Percentiles rank a stretch among this genome's conserved stretches.
phyloP scores from a whole-genome alignment of 2,888 invertebrate genomes.

The Callosobruchus maculatus region DNA sequence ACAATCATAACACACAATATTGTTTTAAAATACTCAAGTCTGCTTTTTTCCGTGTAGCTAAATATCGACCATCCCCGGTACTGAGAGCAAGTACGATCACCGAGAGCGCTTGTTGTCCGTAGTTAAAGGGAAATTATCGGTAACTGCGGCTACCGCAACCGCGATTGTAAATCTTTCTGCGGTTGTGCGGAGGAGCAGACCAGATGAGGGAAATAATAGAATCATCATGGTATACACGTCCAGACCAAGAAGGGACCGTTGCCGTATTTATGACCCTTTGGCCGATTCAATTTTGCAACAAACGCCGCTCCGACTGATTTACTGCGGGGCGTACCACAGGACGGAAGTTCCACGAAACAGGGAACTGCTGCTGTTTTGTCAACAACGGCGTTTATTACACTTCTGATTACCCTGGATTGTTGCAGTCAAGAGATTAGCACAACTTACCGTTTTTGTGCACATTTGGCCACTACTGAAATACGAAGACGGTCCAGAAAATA shows the following conservation, averaged over 20 bases:
- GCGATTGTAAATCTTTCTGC: slow-evolving; percentile 22
- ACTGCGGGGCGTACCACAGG: background rate
- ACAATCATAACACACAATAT: no score
- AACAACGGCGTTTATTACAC: background rate
- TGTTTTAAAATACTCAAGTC: no score
- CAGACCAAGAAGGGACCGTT: slow-evolving; percentile 5
- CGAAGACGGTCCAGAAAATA: no score
- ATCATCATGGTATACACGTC: slow-evolving; percentile 22
- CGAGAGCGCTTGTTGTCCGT: background rate
- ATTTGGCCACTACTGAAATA: no score
- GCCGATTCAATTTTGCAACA: slow-evolving; percentile 25
- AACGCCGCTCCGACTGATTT: slow-evolving; percentile 4
- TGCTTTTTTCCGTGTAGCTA: no score
- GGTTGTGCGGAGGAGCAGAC: background rate
- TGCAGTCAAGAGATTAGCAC: background rate
- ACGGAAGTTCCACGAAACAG: background rate
- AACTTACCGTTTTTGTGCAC: no score
- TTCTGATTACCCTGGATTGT: background rate
- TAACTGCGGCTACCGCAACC: slow-evolving; percentile 16
- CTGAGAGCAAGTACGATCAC: background rate
- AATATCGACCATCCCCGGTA: background rate
- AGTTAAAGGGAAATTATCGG: slow-evolving; percentile 6
- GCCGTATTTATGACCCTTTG: slow-evolving; percentile 24
- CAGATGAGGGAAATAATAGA: slow-evolving; percentile 16
- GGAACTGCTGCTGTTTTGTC: background rate